Conservation (phyloP, 2,888 invertebrate genomes). For the Acanthococcus lagerstroemiae region DNA sequence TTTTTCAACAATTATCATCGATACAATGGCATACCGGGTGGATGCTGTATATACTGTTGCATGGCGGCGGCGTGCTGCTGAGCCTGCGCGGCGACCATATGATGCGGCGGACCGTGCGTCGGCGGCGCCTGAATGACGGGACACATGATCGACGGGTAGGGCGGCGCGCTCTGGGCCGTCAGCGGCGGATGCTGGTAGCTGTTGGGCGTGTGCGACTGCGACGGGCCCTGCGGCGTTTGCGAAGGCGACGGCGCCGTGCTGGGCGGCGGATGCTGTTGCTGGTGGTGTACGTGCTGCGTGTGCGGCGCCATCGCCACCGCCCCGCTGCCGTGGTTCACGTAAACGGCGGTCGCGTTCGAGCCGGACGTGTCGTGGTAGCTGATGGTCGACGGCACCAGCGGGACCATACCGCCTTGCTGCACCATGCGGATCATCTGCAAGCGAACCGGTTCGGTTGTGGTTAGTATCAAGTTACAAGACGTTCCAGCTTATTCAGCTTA, state of each 20-base stretch:
- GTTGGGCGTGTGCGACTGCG: slow-evolving; percentile 28
- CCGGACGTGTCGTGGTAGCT: slow-evolving; percentile 47
- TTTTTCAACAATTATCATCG: neutral
- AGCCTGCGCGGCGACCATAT: slow-evolving; percentile 20
- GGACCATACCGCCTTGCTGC: slow-evolving; percentile 40
- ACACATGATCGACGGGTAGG: slow-evolving; percentile 9
- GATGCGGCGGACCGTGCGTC: slow-evolving; percentile 20
- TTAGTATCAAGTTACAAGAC: too few species aligned
- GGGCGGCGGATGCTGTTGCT: slow-evolving; percentile 24
- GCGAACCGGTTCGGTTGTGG: too few species aligned
- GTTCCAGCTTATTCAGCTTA: too few species aligned
- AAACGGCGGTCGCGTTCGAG: slow-evolving; percentile 15
- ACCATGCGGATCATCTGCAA: slow-evolving; percentile 52
- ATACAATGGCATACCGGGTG: slow-evolving; percentile 7
- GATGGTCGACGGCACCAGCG: slow-evolving; percentile 37
- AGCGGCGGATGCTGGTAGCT: slow-evolving; percentile 22
- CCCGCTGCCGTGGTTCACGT: slow-evolving; percentile 9
- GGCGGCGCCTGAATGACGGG: slow-evolving; percentile 17
- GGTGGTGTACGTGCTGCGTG: slow-evolving; percentile 17
- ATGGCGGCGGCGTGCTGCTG: slow-evolving; percentile 8
- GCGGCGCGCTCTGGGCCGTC: slow-evolving; percentile 14
- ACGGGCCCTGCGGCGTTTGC: slow-evolving; percentile 28
- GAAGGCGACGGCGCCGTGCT: slow-evolving; percentile 26
- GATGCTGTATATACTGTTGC: slow-evolving; percentile 26
- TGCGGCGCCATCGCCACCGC: slow-evolving; percentile 15